Conservation (phyloP, 2,113 vertebrate species). For the Ascaphus truei region DNA sequence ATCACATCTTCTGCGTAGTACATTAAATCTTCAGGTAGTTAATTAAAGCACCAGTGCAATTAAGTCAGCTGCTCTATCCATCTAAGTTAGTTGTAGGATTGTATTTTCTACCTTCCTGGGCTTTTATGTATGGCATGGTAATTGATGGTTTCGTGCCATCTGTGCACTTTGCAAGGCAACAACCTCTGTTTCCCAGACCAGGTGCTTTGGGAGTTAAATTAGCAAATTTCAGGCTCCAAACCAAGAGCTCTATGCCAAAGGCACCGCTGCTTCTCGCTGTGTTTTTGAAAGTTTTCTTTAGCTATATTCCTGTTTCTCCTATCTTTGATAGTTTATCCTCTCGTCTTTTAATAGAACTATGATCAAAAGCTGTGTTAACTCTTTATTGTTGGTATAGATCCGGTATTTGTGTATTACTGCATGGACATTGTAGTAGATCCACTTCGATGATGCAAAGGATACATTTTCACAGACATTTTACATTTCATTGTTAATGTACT, state of each 20-base stretch:
- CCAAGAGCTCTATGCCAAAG: neutral
- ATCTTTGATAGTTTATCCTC: too few relatives aligned
- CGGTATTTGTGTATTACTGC: too few relatives aligned
- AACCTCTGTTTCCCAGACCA: constrained; percentile 13
- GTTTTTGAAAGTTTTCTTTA: neutral
- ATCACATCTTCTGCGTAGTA: neutral
- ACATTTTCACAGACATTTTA: too few relatives aligned
- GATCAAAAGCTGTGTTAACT: too few relatives aligned
- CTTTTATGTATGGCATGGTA: neutral
- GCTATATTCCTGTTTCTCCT: too few relatives aligned
- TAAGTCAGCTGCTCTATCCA: neutral
- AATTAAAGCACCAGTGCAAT: neutral
- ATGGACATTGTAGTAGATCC: too few relatives aligned
- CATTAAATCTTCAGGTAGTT: neutral
- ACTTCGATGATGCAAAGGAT: too few relatives aligned
- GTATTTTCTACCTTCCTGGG: constrained; percentile 6
- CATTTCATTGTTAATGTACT: too few relatives aligned
- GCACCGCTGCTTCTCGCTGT: neutral
- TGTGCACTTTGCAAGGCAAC: neutral
- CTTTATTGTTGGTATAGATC: too few relatives aligned
- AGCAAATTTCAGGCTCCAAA: neutral
- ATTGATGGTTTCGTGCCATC: constrained; percentile 5
- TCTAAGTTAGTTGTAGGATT: neutral
- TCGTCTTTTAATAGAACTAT: too few relatives aligned
- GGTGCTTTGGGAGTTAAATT: constrained; percentile 13